A percentile compares a stretch with the other conserved stretches of the same genome.
phyloP scores from a whole-genome alignment of 1,140 invertebrate species.

The Tribolium castaneum region DNA sequence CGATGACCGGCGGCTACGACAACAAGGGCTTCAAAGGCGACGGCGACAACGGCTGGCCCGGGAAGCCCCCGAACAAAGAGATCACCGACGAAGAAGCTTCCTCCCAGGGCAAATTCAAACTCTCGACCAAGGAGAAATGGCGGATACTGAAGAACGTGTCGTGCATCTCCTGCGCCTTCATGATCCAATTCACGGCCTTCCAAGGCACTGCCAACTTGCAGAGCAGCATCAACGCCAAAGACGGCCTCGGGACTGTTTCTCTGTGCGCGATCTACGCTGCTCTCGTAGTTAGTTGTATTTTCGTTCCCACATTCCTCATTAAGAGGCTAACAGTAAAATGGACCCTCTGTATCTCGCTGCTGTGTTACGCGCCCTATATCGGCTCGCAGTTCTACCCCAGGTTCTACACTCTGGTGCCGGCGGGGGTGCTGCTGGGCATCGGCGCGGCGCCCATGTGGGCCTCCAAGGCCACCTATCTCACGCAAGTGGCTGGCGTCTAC shows the following conservation, averaged over 20 bases:
- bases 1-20: constrained; percentile 71
- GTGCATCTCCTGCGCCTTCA: constrained; percentile 87
- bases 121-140: constrained; percentile 84
- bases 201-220: constrained; percentile 90
- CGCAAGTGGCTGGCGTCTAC: constrained; percentile 90
- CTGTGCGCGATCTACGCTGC: constrained; percentile 89
- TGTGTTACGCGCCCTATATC: constrained; percentile 94
- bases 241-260: constrained; percentile 86
- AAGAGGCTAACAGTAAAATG: constrained; percentile 93
- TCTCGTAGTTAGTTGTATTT: constrained; percentile 91
- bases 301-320: constrained; percentile 90
- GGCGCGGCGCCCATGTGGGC: constrained; percentile 97
- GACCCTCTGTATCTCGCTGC: constrained; percentile 91
- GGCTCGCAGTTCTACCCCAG: constrained; percentile 91
- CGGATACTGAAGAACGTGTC: constrained; percentile 89
- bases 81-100: constrained; percentile 71
- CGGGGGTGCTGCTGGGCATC: constrained; percentile 88
- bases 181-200: constrained; percentile 94
- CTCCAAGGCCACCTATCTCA: constrained; percentile 95
- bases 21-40: constrained; percentile 75
- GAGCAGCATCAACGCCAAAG: constrained; percentile 85
- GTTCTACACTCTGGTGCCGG: constrained; percentile 92
- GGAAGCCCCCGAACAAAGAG: constrained; percentile 73
- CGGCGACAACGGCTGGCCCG: constrained; percentile 64
- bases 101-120: constrained; percentile 79